Evolutionary conservation across 2,888 invertebrate species (phyloP).

Genomic region (Apantesis nais): DNA sequence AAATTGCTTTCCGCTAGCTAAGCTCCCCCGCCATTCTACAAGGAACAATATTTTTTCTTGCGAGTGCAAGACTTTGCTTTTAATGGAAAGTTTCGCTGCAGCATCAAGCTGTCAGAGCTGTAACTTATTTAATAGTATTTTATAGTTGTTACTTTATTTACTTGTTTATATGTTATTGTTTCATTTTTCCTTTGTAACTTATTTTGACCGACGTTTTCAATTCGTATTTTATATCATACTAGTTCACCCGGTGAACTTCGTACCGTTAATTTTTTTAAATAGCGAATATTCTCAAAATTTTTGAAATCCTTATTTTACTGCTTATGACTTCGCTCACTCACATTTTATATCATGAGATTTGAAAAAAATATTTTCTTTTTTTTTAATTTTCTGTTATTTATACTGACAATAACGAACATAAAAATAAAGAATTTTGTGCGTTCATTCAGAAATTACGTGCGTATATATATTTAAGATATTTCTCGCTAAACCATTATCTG

Average conservation of each 20-base stretch:
- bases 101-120: constrained; percentile 44
- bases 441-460: too few relatives aligned
- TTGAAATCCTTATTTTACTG: too few relatives aligned
- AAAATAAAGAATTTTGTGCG: too few relatives aligned
- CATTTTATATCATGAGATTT: too few relatives aligned
- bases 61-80: constrained; percentile 44
- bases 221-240: neutral
- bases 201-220: neutral
- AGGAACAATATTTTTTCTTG: constrained; percentile 47
- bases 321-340: too few relatives aligned
- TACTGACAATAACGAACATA: too few relatives aligned
- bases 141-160: constrained; percentile 41
- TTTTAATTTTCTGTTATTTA: too few relatives aligned
- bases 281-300: too few relatives aligned
- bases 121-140: constrained; percentile 47
- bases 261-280: neutral
- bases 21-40: constrained; percentile 27
- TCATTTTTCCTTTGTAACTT: constrained; percentile 4
- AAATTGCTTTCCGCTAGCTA: constrained; percentile 28
- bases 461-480: too few relatives aligned
- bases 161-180: constrained; percentile 23
- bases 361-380: too few relatives aligned
- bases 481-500: too few relatives aligned
- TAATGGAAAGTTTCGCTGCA: constrained; percentile 48
- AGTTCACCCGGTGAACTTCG: neutral